Percentiles rank a stretch among this genome's conserved stretches.
Conservation (phyloP, 2,113 vertebrate species). For the Salvelinus alpinus region DNA sequence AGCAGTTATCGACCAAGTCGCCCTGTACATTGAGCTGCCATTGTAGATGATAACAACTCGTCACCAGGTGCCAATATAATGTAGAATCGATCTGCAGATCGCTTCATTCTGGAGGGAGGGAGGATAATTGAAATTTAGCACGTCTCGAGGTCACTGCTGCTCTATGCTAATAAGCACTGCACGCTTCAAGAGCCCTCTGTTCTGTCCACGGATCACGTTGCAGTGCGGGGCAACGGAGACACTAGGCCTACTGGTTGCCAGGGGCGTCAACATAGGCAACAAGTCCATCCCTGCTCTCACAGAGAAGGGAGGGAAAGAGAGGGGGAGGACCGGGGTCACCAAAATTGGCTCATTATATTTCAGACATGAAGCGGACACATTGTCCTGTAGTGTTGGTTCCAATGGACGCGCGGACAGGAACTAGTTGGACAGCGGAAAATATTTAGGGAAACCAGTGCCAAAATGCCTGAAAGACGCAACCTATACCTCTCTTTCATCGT, state of each 20-base stretch:
- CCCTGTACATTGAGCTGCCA: no score
- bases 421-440: constrained; percentile 60
- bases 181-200: constrained; percentile 74
- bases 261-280: constrained; percentile 69
- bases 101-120: constrained; percentile 27
- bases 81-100: constrained; percentile 9
- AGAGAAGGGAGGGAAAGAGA: constrained; percentile 41
- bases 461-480: constrained; percentile 35
- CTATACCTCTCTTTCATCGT: constrained; percentile 35
- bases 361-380: constrained; percentile 67
- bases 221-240: constrained; percentile 61
- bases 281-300: constrained; percentile 38
- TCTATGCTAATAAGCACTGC: constrained; percentile 65
- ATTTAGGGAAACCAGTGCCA: constrained; percentile 54
- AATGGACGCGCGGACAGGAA: constrained; percentile 39
- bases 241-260: constrained; percentile 68
- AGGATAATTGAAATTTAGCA: constrained; percentile 60
- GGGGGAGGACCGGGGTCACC: constrained; percentile 45
- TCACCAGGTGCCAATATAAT: constrained; percentile 27
- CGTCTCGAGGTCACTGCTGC: constrained; percentile 57
- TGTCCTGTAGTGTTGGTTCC: constrained; percentile 53
- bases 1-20: neutral
- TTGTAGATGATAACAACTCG: neutral
- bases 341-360: constrained; percentile 65
- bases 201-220: constrained; percentile 62